phyloP scores from a whole-genome alignment of 2,797 vertebrate genomes.

The Rhabdomys pumilio region DNA sequence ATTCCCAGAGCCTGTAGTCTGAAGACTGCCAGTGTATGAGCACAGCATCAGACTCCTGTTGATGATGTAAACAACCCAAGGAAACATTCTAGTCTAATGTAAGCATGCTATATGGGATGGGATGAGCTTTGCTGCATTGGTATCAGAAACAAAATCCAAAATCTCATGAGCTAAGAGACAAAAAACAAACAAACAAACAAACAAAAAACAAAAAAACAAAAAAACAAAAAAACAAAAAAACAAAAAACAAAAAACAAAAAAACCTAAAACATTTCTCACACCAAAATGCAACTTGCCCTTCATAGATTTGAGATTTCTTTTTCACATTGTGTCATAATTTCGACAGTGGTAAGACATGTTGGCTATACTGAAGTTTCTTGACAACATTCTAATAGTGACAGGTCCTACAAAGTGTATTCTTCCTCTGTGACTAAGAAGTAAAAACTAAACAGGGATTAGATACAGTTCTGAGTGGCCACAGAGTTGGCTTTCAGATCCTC shows the following conservation, averaged over 20 bases:
- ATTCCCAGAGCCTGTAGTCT: background rate
- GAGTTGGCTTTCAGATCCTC: background rate
- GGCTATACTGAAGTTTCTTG: background rate
- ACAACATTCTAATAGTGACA: background rate
- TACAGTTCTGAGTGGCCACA: background rate
- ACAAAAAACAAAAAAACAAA: too few species aligned
- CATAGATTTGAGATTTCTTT: background rate
- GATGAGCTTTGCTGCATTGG: background rate
- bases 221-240: too few species aligned
- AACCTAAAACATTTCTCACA: background rate
- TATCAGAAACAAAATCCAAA: background rate
- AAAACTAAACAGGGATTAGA: background rate
- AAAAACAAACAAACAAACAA: too few species aligned
- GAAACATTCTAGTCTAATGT: background rate
- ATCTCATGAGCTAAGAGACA: background rate
- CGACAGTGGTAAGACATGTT: too few species aligned
- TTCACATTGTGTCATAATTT: background rate
- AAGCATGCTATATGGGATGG: background rate
- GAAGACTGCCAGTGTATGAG: background rate
- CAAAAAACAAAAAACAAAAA: too few species aligned
- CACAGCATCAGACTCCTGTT: background rate
- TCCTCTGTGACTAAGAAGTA: background rate
- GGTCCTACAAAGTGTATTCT: background rate
- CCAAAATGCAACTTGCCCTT: background rate
- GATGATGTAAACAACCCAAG: background rate